Evolutionary conservation across 2,113 vertebrate species (phyloP).

Genomic region (Genyomyrus donnyi): DNA sequence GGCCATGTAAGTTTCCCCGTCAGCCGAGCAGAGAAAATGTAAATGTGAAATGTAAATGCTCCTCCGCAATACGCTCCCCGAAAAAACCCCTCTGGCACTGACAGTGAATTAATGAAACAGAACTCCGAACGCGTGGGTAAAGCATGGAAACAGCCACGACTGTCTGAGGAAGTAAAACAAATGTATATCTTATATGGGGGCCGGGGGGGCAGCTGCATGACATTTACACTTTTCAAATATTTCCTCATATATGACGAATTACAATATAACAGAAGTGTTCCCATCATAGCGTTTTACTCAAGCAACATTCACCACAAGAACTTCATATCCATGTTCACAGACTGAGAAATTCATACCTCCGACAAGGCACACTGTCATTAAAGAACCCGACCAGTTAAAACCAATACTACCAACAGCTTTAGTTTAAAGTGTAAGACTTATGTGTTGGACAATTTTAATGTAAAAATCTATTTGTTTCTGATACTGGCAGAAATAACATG

Average conservation of each 20-base stretch:
- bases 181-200: neutral
- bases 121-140: neutral
- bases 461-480: neutral
- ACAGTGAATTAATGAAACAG: neutral
- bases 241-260: neutral
- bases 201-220: neutral
- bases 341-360: neutral
- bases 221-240: constrained; percentile 9
- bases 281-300: neutral
- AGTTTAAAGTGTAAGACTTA: neutral
- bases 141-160: neutral
- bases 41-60: constrained; percentile 14
- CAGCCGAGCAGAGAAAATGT: constrained; percentile 5
- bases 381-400: neutral
- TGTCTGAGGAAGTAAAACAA: neutral
- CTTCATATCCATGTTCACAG: neutral
- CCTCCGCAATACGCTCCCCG: neutral
- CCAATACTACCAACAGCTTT: neutral
- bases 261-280: neutral
- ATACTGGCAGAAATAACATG: neutral
- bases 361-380: neutral
- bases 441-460: neutral
- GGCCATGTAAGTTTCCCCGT: neutral
- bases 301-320: neutral
- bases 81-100: neutral